Conservation (phyloP, 2,113 vertebrate genomes). For the Heterotis niloticus region DNA sequence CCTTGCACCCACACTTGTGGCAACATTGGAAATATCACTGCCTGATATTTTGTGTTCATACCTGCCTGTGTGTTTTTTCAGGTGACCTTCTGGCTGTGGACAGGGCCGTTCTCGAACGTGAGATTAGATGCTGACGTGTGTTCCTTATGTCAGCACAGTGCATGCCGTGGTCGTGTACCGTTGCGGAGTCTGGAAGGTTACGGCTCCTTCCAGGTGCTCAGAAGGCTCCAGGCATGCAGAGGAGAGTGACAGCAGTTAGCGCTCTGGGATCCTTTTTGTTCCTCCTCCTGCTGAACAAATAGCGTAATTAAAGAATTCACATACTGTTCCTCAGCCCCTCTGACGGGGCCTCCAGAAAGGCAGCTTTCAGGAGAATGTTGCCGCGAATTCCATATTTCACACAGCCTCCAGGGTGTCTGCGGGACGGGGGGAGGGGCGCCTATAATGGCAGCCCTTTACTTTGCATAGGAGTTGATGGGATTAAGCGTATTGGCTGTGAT, state of each 20-base stretch:
- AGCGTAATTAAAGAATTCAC: constrained; percentile 19
- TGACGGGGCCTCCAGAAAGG: not conserved
- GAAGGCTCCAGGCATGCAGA: not conserved
- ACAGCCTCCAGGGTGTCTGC: constrained; percentile 12
- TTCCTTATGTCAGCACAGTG: too few species aligned
- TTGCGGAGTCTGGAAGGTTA: too few species aligned
- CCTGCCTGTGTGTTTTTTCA: not conserved
- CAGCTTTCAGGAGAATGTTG: constrained; percentile 19
- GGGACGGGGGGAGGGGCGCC: constrained; percentile 10
- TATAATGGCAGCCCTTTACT: constrained; percentile 35
- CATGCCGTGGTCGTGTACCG: too few species aligned
- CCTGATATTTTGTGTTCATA: not conserved
- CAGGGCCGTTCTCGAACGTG: too few species aligned
- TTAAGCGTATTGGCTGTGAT: constrained; percentile 42
- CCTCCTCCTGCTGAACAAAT: constrained; percentile 24
- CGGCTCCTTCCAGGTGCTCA: too few species aligned
- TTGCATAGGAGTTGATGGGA: constrained; percentile 45
- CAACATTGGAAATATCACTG: not conserved
- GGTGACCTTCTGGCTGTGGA: too few species aligned
- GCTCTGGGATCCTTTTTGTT: constrained; percentile 8
- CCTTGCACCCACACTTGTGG: not conserved
- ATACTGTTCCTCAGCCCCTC: constrained; percentile 8
- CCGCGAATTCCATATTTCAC: constrained; percentile 23
- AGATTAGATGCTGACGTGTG: too few species aligned
- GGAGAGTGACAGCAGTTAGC: not conserved